Evolutionary conservation across 2,113 vertebrate genomes (phyloP).

Genomic region (Muntiacus reevesi): DNA sequence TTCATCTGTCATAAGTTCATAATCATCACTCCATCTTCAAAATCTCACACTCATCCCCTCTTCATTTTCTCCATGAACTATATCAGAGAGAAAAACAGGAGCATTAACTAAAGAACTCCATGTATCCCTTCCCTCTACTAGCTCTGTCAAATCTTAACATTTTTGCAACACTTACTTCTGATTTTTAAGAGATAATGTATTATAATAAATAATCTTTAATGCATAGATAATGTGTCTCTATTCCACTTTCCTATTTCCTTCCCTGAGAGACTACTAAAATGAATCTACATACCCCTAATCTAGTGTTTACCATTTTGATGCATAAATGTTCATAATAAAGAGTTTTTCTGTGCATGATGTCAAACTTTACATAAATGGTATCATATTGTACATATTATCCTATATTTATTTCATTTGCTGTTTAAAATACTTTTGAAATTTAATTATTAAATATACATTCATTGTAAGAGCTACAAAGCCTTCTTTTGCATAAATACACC

Average conservation of each 20-base stretch:
- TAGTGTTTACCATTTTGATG: neutral
- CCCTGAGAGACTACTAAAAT: neutral
- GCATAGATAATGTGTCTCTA: neutral
- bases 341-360: neutral
- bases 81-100: neutral
- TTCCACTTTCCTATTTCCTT: neutral
- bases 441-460: neutral
- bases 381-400: neutral
- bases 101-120: neutral
- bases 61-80: neutral
- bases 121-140: neutral
- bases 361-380: neutral
- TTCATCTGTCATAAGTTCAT: neutral
- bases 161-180: neutral
- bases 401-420: neutral
- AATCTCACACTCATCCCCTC: neutral
- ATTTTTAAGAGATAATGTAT: neutral
- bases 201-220: neutral
- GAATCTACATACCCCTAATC: neutral
- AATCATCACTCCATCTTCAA: neutral
- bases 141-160: neutral
- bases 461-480: neutral
- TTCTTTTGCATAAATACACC: neutral
- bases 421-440: conserved; percentile 15
- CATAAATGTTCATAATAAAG: neutral